Conservation (phyloP, 2,113 vertebrate genomes). For the Kryptolebias marmoratus region DNA sequence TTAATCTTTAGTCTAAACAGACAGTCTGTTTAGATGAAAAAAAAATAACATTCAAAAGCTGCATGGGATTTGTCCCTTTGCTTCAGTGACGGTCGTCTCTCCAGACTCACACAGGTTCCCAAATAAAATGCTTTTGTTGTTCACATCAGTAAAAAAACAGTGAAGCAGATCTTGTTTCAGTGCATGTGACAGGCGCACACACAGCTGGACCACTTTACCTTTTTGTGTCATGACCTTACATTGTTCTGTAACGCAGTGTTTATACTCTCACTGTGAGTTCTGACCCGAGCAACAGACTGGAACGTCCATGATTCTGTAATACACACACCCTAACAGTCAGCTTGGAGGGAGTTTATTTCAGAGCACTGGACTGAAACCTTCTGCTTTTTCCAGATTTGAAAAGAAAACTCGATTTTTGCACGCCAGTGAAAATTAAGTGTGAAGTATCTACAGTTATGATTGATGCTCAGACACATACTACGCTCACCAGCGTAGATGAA, state of each 20-base stretch:
- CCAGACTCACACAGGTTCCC: slow-evolving; percentile 21
- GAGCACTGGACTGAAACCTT: slow-evolving; percentile 42
- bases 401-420: not conserved
- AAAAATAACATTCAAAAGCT: not conserved
- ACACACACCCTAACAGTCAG: slow-evolving; percentile 16
- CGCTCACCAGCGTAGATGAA: slow-evolving; percentile 36
- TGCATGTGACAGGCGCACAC: slow-evolving; percentile 23
- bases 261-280: slow-evolving; percentile 43
- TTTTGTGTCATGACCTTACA: slow-evolving; percentile 50
- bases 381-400: not conserved
- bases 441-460: slow-evolving; percentile 25
- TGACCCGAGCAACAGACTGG: slow-evolving; percentile 43
- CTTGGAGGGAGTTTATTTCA: slow-evolving; percentile 8
- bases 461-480: slow-evolving; percentile 32
- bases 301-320: slow-evolving; percentile 49
- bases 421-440: not conserved
- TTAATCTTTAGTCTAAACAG: not conserved
- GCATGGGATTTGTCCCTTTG: not conserved
- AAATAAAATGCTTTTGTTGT: slow-evolving; percentile 29
- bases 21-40: not conserved
- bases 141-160: slow-evolving; percentile 30
- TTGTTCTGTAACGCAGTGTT: slow-evolving; percentile 34
- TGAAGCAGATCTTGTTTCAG: slow-evolving; percentile 28
- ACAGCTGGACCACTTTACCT: slow-evolving; percentile 18
- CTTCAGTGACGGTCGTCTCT: slow-evolving; percentile 17